Evolutionary conservation across 1,140 invertebrate species (phyloP).

Genomic region (Microplitis mediator): DNA sequence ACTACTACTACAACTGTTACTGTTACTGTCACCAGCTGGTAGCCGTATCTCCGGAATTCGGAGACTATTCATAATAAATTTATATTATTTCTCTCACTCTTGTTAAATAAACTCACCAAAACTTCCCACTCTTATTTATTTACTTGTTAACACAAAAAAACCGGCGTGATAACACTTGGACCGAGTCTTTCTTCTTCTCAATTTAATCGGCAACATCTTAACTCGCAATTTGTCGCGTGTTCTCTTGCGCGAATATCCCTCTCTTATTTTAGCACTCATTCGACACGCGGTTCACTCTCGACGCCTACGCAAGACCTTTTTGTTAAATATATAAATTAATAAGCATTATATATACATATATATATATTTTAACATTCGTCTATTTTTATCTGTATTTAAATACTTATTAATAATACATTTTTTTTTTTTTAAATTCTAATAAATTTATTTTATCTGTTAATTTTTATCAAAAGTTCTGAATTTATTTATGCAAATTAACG

Average conservation of each 20-base stretch:
- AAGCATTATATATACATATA: too few species aligned
- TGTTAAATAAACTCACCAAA: background rate
- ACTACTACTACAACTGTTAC: background rate
- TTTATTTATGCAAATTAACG: too few species aligned
- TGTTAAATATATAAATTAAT: background rate
- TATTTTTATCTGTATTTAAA: too few species aligned
- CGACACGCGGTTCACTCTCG: background rate
- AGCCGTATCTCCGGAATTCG: constrained; percentile 59
- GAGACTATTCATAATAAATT: constrained; percentile 50
- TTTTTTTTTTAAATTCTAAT: too few species aligned
- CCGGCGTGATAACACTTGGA: background rate
- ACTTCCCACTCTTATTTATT: background rate
- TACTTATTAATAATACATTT: too few species aligned
- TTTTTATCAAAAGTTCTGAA: too few species aligned
- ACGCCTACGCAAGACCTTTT: background rate
- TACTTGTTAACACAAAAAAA: too few species aligned
- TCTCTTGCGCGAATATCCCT: background rate
- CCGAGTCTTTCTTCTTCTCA: background rate
- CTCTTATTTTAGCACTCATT: background rate
- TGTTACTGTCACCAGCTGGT: constrained; percentile 49
- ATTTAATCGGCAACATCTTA: background rate
- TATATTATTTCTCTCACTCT: background rate
- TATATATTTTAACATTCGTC: too few species aligned
- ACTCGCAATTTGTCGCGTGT: background rate
- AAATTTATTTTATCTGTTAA: too few species aligned